Conservation (phyloP, 2,113 vertebrate species). For the Vidua macroura region DNA sequence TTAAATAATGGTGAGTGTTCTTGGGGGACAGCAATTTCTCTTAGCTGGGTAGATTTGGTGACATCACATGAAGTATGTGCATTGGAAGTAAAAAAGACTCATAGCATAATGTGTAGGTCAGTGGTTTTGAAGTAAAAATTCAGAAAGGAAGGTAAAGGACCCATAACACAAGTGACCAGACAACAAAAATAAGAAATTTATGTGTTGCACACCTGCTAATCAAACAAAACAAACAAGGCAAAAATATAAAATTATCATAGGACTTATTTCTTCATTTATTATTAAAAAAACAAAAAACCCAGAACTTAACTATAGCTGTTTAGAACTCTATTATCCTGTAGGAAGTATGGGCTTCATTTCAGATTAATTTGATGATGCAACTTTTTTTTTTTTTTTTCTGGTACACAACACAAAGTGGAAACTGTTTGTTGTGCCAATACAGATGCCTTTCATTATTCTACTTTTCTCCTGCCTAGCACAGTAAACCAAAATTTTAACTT, state of each 20-base stretch:
- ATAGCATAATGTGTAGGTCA: background rate
- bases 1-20: background rate
- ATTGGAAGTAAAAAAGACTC: background rate
- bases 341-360: background rate
- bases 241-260: background rate
- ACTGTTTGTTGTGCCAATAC: background rate
- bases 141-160: background rate
- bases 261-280: background rate
- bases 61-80: background rate
- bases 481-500: background rate
- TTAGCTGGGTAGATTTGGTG: background rate
- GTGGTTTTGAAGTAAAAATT: background rate
- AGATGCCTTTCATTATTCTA: background rate
- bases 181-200: background rate
- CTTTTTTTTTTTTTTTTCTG: background rate
- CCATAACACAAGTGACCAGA: background rate
- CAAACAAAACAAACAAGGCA: background rate
- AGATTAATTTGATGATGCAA: background rate
- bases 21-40: background rate
- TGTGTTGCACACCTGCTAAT: background rate
- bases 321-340: background rate
- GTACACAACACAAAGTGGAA: background rate
- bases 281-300: background rate
- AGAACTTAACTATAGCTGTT: background rate
- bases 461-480: background rate